phyloP scores from a whole-genome alignment of 37 sponge, comb jelly and placozoan genomes.

The Halisarca cf. caerulea region DNA sequence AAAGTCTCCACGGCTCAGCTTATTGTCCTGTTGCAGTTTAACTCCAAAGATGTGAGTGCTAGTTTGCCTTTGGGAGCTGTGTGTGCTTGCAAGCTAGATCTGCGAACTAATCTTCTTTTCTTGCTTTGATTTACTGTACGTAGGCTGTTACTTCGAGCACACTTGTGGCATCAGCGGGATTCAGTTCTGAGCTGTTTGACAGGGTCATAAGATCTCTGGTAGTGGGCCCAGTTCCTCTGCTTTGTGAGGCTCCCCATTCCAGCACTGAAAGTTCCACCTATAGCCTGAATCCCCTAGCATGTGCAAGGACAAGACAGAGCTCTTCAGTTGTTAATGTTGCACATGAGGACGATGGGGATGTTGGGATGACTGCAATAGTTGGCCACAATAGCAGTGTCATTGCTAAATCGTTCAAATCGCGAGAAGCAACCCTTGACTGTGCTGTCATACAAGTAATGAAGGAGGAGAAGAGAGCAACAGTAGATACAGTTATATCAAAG shows the following conservation, averaged over 20 bases:
- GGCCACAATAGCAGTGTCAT: constrained; percentile 33
- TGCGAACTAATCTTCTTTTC: background rate
- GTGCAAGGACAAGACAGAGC: background rate
- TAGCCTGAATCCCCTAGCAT: background rate
- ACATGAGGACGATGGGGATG: background rate
- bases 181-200: background rate
- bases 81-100: background rate
- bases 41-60: constrained; percentile 44
- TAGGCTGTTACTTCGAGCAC: background rate
- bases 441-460: constrained; percentile 66
- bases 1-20: constrained; percentile 69
- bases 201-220: background rate
- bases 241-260: background rate
- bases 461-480: constrained; percentile 58
- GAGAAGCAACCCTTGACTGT: constrained; percentile 66
- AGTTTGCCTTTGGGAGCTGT: background rate
- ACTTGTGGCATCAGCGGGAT: background rate
- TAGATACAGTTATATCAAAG: constrained; percentile 52
- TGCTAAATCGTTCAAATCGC: constrained; percentile 57
- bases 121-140: too few relatives aligned
- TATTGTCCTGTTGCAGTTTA: constrained; percentile 68
- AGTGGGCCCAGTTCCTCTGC: background rate
- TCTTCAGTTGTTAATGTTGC: background rate
- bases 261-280: background rate
- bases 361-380: background rate